phyloP scores from a whole-genome alignment of 2,797 vertebrate genomes.

The Spheniscus humboldti region DNA sequence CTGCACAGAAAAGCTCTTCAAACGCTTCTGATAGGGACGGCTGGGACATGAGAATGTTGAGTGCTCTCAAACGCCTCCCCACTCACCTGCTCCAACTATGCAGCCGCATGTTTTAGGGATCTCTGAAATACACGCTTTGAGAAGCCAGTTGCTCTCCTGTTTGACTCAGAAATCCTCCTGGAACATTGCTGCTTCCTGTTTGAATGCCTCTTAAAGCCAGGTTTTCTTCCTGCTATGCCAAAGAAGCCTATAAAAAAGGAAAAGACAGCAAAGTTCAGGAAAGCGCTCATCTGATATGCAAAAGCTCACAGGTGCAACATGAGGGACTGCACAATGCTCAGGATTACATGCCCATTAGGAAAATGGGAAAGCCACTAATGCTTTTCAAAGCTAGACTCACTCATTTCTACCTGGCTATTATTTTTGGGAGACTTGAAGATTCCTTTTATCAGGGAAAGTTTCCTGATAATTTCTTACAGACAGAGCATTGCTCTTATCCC shows the following conservation, averaged over 20 bases:
- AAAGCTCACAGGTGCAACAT: not conserved
- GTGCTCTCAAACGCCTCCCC: not conserved
- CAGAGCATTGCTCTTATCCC: not conserved
- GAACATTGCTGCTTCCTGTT: not conserved
- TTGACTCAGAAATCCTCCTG: not conserved
- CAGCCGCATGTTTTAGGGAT: not conserved
- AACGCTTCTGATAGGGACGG: not conserved
- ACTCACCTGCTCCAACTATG: constrained; percentile 5
- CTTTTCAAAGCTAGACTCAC: not conserved
- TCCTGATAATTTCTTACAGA: not conserved
- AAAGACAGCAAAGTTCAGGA: not conserved
- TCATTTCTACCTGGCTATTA: not conserved
- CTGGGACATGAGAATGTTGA: not conserved
- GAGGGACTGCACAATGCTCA: not conserved
- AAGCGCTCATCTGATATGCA: not conserved
- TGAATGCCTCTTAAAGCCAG: not conserved
- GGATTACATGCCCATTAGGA: not conserved
- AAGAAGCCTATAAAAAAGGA: not conserved
- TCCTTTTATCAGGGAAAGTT: not conserved
- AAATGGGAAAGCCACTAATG: not conserved
- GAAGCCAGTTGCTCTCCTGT: not conserved
- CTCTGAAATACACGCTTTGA: not conserved
- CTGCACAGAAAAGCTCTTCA: not conserved
- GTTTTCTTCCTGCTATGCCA: not conserved
- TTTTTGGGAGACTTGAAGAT: not conserved